Conservation (phyloP, 2,113 vertebrate species). For the Typhlomys cinereus region DNA sequence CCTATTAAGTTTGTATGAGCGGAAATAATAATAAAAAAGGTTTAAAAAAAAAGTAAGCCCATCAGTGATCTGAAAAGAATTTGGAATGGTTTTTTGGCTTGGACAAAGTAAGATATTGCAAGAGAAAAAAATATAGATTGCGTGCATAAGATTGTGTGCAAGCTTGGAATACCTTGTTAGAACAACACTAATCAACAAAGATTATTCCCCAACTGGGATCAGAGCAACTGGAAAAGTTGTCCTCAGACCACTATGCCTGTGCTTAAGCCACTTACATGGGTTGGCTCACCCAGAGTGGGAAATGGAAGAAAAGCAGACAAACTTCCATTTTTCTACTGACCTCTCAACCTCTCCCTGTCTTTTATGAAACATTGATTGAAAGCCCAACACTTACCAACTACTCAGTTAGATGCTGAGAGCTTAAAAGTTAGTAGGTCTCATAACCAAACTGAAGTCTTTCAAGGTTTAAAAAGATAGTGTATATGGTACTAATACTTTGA, state of each 20-base stretch:
- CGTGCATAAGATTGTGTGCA: no score
- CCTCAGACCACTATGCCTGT: neutral
- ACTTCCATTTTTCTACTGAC: neutral
- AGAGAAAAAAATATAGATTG: slow-evolving; percentile 19
- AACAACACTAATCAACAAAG: neutral
- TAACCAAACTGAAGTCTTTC: neutral
- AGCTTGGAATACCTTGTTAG: no score
- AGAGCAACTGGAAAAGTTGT: neutral
- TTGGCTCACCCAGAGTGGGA: neutral
- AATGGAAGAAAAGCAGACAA: neutral
- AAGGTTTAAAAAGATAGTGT: neutral
- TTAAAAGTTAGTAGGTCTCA: slow-evolving; percentile 29
- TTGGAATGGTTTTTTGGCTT: neutral
- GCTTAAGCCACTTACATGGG: neutral
- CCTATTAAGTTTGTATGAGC: no score
- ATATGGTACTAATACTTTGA: slow-evolving; percentile 3
- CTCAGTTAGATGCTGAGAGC: neutral
- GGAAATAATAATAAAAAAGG: no score
- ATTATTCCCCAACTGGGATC: neutral
- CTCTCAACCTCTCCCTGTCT: neutral
- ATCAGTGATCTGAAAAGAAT: neutral
- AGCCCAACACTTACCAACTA: slow-evolving; percentile 17
- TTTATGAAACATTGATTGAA: neutral
- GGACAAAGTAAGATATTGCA: slow-evolving; percentile 24
- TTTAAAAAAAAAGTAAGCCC: neutral